Evolutionary conservation across 1,140 invertebrate genomes (phyloP), one percentile per base, ranked within the genome.

Genomic region (Aphaenogaster ashmeadi): DNA sequence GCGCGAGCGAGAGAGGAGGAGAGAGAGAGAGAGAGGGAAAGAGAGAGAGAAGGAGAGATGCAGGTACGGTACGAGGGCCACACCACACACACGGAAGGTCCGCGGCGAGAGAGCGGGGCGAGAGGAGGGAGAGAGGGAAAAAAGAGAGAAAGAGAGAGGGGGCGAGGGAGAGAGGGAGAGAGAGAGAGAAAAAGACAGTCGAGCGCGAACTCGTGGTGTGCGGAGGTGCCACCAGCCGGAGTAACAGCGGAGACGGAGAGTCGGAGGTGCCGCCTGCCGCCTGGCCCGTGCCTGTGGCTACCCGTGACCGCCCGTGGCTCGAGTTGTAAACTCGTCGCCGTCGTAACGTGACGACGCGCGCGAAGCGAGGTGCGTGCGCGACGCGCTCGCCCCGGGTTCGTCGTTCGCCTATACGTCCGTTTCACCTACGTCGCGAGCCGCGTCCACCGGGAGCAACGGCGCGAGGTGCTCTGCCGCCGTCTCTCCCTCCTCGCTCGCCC

Each of bases 301-400:
- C 78, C 72, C 79, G 89, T 91, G 90, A 89, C 90, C 85, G 90
- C 83, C 78, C 75, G 89, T 90, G 83, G 87, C 89, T 91, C 86
- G 44, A 21, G 87, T 91, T 89, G 91, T 93, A 93, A 93, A 38
- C 60, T 47, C 75, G 58, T 72, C 67, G 78, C 13, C 88, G 91
- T 83, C 88, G 88, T 92, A 93, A 93, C 92, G 91, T 92, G 90
- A 92, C 92, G 64, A 27, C 64, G 33, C 27, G 93, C 87, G 89
- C 27, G 62, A 21, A 38, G 27, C n/a, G 92, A 93, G 90, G 93
- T 93, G 93, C 88, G 92, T 90, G 79, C 11, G 64, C 54, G 56
- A 52, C 6, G 86, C 64, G 88, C 71, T 18, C 36, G 89, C 80
- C 85, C 83, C 62, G 58, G 7, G 71, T 87, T 85, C 86, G 11